A percentile compares a stretch with the other conserved stretches of the same genome.
These are phyloP conservation scores for Aurelia coerulea DNA, from an alignment of 30 jellyfish, hydroid and myxozoan genomes.

Conservation along the genomic window DNA sequence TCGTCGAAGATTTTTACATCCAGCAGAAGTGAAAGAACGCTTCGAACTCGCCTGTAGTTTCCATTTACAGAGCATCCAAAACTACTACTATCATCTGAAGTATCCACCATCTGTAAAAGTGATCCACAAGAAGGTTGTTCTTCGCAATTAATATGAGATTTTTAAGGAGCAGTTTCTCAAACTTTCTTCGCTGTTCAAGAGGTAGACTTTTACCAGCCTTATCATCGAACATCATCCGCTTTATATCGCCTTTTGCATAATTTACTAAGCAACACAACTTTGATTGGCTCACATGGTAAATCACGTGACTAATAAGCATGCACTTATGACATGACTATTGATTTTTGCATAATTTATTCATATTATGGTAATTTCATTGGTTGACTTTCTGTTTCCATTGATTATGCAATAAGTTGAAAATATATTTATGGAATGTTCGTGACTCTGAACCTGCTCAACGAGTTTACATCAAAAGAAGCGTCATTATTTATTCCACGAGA, in stretches of 20 bases:
- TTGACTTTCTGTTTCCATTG: no score
- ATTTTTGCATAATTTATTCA: no score
- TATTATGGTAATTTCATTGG: no score
- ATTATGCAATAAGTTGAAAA: no score
- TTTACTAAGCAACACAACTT: slow-evolving; percentile 2
- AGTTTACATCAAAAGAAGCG: no score
- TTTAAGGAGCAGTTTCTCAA: neutral
- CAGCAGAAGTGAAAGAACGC: slow-evolving; percentile 67
- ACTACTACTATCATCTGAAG: slow-evolving; percentile 68
- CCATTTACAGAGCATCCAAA: slow-evolving; percentile 56
- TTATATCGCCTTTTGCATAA: slow-evolving; percentile 3
- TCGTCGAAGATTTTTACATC: slow-evolving; percentile 76
- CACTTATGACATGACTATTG: no score
- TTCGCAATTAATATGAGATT: no score
- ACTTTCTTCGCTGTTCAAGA: neutral
- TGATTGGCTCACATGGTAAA: slow-evolving; percentile 19
- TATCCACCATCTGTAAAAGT: slow-evolving; percentile 75
- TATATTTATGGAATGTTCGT: no score
- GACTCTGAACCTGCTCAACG: no score
- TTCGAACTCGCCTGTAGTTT: slow-evolving; percentile 63
- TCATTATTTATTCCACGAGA: no score
- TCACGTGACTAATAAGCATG: no score
- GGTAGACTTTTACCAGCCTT: slow-evolving; percentile 42
- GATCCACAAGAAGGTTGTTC: neutral
- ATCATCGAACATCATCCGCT: neutral